phyloP scores from a whole-genome alignment of 2,797 vertebrate genomes.

The Lemur catta region DNA sequence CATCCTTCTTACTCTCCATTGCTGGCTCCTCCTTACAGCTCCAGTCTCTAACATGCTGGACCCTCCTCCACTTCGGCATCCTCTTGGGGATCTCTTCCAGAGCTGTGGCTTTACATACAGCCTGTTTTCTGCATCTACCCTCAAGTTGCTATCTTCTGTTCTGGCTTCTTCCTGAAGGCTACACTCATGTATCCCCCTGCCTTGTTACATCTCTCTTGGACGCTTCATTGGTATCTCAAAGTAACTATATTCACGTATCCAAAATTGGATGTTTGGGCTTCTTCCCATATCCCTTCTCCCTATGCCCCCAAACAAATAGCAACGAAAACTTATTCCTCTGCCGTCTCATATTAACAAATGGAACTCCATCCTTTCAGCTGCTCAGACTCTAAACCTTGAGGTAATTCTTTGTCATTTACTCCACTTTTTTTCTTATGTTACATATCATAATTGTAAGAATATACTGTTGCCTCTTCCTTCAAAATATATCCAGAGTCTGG shows the following conservation, averaged over 20 bases:
- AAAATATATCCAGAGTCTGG: neutral
- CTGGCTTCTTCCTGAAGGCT: neutral
- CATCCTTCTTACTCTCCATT: neutral
- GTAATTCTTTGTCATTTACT: neutral
- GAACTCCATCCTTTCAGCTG: neutral
- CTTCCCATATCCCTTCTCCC: neutral
- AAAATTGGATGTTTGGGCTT: neutral
- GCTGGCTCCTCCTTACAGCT: neutral
- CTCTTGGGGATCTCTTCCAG: neutral
- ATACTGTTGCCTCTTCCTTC: neutral
- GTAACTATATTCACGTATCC: neutral
- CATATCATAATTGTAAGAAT: neutral
- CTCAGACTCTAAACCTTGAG: neutral
- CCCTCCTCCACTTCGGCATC: neutral
- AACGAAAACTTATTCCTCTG: neutral
- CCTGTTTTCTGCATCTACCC: rapidly evolving
- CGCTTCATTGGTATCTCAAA: neutral
- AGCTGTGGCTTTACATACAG: neutral
- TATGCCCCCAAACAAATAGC: neutral
- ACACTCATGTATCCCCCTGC: no score
- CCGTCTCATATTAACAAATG: neutral
- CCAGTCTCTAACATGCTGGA: neutral
- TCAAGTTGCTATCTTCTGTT: neutral
- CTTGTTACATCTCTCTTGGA: neutral
- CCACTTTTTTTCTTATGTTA: neutral